Base-by-base conservation (phyloP, 2,797 vertebrate genomes). In the Luscinia megarhynchos region DNA sequence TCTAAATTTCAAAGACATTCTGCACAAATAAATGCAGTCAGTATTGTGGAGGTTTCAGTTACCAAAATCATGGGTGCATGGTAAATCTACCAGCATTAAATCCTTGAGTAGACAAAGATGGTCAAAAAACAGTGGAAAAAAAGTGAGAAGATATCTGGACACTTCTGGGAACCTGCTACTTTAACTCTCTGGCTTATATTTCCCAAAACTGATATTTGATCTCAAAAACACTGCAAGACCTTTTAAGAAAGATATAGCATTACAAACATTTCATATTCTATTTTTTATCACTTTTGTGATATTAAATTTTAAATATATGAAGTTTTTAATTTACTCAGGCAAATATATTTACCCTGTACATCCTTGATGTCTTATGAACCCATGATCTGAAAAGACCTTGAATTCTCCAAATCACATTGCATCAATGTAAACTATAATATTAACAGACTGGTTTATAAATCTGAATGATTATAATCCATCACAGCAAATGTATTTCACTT, bases 401-500 rank as follows among this genome's bases (percentile, higher is more conserved):
- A 81, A 61, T 67, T 67, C 15, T n/a, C n/a, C 27, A 51, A 43
- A 59, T 40, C 10, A 53, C 21, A 27, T n/a, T 51, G 27, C 12
- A 82, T 46, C 10, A 59, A 3, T 19, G 5, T 46, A 59, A 91
- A 62, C 6, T 9, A 41, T n/a, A 57, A 68, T 15, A 55, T 53
- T 46, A 79, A 34, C 20, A 41, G 14, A 3, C 20, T 69, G 12
- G 6, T 66, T 84, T 87, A 85, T 40, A 75, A 40, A 72, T 15
- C 15, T 48, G 41, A 45, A 57, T 32, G 2, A n/a, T 48, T 48
- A 57, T 40, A 5, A 77, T 75, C 17, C 6, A 21, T 75, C 13
- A 57, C 12, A 36, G 15, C 2, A 81, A 87, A 59, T 5, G 3
- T 34, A 66, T 54, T 5, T 0, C 0, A 0, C 11, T 55, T 61